A percentile compares a stretch with the other conserved stretches of the same genome.
phyloP scores from a whole-genome alignment of 1,140 invertebrate genomes.

The Drosophila mauritiana region DNA sequence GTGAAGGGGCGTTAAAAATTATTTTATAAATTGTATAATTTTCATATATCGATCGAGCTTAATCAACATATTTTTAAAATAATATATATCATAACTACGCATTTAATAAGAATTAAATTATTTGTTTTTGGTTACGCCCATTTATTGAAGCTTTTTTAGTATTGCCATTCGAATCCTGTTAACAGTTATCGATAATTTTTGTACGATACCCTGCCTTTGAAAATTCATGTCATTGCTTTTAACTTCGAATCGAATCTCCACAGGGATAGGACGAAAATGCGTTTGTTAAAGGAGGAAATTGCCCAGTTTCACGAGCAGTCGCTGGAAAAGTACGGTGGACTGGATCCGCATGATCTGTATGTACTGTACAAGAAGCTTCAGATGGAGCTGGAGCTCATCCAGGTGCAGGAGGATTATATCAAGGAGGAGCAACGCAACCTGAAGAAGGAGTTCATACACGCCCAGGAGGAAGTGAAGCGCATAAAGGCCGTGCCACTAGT shows the following conservation, averaged over 20 bases:
- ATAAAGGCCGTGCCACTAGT: conserved; percentile 98
- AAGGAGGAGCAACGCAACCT: conserved; percentile 99
- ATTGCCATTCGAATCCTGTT: conserved; percentile 1
- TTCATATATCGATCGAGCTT: too few relatives aligned
- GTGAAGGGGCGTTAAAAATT: too few relatives aligned
- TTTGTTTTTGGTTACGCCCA: background rate
- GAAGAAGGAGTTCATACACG: conserved; percentile 98
- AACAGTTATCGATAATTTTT: conserved; percentile 4
- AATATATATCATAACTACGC: too few relatives aligned
- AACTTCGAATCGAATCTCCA: background rate
- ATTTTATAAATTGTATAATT: too few relatives aligned
- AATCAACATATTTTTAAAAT: too few relatives aligned
- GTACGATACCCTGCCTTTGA: conserved; percentile 31
- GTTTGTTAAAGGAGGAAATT: conserved; percentile 17
- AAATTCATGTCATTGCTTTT: conserved; percentile 64
- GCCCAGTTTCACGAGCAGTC: conserved; percentile 26
- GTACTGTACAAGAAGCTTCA: conserved; percentile 92
- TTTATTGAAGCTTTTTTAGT: background rate
- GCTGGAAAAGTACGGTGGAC: conserved; percentile 87
- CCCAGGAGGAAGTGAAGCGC: conserved; percentile 98
- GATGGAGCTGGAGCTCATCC: conserved; percentile 57
- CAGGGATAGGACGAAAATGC: conserved; percentile 6
- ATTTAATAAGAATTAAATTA: too few relatives aligned
- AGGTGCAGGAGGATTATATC: conserved; percentile 98
- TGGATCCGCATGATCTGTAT: conserved; percentile 95